Evolutionary conservation across 2,797 vertebrate genomes (phyloP).

Genomic region (Lemur catta): DNA sequence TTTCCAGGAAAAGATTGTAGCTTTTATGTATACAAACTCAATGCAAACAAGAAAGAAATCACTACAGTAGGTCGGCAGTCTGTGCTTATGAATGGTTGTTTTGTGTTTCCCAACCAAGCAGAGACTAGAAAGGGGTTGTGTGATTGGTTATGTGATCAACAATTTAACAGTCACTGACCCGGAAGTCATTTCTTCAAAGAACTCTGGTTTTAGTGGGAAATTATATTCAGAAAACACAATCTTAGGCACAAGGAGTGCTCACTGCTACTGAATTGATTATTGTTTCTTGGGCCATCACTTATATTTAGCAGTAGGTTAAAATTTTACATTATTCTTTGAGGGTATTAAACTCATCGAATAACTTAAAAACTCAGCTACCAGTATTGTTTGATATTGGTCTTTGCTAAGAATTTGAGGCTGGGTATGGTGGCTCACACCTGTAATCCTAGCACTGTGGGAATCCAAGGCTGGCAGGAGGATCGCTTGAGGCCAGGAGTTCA

Average conservation of each 20-base stretch:
- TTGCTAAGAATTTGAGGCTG: constrained; percentile 23
- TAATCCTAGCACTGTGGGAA: not conserved
- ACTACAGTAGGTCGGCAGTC: not conserved
- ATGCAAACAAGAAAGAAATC: not conserved
- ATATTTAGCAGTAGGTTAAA: not conserved
- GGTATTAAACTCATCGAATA: not conserved
- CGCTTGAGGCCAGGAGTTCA: not conserved
- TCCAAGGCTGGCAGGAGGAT: not conserved
- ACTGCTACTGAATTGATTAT: not conserved
- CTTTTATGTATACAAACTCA: not conserved
- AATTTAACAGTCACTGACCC: not conserved
- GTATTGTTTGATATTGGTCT: not conserved
- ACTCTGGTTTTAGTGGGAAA: not conserved
- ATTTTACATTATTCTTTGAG: not conserved
- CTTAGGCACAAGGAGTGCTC: not conserved
- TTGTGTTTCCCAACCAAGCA: not conserved
- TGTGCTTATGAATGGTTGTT: not conserved
- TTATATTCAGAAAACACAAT: not conserved
- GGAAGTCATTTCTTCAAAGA: not conserved
- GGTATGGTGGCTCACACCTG: not conserved
- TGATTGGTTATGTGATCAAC: not conserved
- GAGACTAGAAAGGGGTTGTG: not conserved
- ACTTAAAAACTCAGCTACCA: not conserved
- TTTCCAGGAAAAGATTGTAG: not conserved
- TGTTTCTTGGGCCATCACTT: not conserved